phyloP scores from a whole-genome alignment of 2,797 vertebrate species.

The Cheirogaleus major region DNA sequence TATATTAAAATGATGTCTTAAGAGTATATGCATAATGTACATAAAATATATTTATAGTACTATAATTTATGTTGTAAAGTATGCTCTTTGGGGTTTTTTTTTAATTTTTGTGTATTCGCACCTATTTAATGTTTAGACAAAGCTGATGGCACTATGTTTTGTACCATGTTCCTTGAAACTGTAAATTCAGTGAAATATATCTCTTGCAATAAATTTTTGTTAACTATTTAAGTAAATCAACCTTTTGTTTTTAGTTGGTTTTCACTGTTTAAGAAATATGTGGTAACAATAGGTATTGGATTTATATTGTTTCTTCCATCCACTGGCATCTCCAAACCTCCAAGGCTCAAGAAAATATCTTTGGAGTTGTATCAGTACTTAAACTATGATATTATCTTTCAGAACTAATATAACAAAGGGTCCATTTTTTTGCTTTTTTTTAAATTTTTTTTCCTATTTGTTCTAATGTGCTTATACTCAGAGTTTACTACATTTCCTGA shows the following conservation, averaged over 20 bases:
- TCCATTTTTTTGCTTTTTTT: constrained; percentile 32
- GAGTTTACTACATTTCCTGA: constrained; percentile 20
- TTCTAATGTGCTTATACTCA: constrained; percentile 56
- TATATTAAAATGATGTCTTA: constrained; percentile 83
- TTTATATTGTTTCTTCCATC: constrained; percentile 62
- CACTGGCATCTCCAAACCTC: constrained; percentile 44
- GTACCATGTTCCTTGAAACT: constrained; percentile 87
- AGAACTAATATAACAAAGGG: constrained; percentile 53
- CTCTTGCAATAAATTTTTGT: constrained; percentile 90
- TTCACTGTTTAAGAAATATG: constrained; percentile 66
- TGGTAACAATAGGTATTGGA: background rate
- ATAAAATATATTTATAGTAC: constrained; percentile 89
- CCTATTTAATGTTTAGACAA: constrained; percentile 88
- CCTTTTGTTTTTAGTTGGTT: constrained; percentile 78
- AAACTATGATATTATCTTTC: constrained; percentile 38
- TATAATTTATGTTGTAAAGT: constrained; percentile 88
- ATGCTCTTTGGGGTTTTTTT: constrained; percentile 79
- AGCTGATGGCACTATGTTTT: constrained; percentile 89
- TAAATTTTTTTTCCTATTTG: background rate
- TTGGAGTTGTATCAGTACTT: background rate
- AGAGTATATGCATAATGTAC: constrained; percentile 87
- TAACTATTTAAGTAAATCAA: constrained; percentile 85
- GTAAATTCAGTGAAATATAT: constrained; percentile 87
- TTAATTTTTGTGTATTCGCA: constrained; percentile 89
- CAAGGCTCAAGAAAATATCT: constrained; percentile 49